Conservation (phyloP, 2,797 vertebrate genomes). For the Limosa lapponica region DNA sequence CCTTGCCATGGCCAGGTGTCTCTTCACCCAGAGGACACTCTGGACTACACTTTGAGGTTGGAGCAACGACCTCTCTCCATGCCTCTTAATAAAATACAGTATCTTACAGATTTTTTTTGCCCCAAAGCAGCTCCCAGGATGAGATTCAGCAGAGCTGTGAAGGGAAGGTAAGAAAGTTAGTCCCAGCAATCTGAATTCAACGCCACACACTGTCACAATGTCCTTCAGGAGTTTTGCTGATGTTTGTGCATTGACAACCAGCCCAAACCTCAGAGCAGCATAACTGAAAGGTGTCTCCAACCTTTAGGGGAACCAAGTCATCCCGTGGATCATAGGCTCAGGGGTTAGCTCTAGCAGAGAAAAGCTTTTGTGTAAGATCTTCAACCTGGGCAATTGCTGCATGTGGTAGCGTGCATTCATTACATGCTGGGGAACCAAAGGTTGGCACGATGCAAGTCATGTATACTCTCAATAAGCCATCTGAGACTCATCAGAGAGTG, state of each 20-base stretch:
- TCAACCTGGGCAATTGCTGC: neutral
- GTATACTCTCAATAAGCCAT: rapidly evolving
- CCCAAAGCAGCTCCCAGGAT: neutral
- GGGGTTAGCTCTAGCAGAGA: neutral
- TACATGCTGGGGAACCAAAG: neutral
- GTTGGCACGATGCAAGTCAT: neutral
- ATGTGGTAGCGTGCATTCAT: rapidly evolving
- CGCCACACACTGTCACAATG: neutral
- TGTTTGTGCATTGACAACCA: neutral
- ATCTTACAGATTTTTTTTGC: neutral
- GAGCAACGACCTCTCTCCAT: neutral
- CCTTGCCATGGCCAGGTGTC: neutral
- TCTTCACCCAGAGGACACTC: neutral
- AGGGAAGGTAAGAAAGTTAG: neutral
- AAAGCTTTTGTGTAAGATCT: neutral
- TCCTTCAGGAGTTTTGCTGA: neutral
- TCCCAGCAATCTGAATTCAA: neutral
- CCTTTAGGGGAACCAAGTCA: neutral
- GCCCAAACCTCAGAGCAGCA: neutral
- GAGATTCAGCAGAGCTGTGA: neutral
- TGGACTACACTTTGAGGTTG: neutral
- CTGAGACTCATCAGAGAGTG: neutral
- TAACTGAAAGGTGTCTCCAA: neutral
- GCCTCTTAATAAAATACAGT: neutral
- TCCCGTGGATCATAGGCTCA: neutral